Evolutionary conservation across 2,888 invertebrate species (phyloP), one percentile per base, ranked within the genome.

Genomic region (Octonoba sinensis): DNA sequence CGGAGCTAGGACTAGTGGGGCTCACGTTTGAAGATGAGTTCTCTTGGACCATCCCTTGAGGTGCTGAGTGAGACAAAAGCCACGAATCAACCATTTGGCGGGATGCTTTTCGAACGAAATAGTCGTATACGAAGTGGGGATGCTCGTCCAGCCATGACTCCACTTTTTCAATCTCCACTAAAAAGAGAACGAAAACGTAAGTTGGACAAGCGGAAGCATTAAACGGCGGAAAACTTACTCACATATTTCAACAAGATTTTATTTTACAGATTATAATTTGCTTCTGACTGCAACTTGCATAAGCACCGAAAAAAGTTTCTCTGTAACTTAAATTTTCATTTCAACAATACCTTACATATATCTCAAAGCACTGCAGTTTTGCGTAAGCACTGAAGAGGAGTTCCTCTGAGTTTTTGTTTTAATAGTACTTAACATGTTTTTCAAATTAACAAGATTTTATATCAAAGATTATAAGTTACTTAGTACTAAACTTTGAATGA

Each of bases 141-240:
- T 97, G 96, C 89, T 96, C 96, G 90, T 97, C 97, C 86, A 97
- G 92, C 97, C 97, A 97, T 87, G 95, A 93, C 90, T 97, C 96
- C 2, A 78, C 69, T 12, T 72, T 62, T 56, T 75, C 78, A 16
- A 71, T 15, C 46, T 73, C 73, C 65, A 18, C 13, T 44, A 24
- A 16, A 49, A 18, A 54, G 54, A 18, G 54, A 18, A 54, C 8
- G 15, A 54, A 16, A 54, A 54, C 15, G 18, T 1, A 60, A 24
- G 4, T 20, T 3, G 20, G 57, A 57, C n/a, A 20, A 20, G 54
- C 11, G n/a, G 16, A 12, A 24, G 20, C 12, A 57, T 3, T 20
- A 12, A n/a, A 54, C 16, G n/a, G 16, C 8, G 16, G 11, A 54
- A 54, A 54, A 16, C 8, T 36, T 36, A 11, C 36, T 2, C 8